phyloP scores from a whole-genome alignment of 2,113 vertebrate species.

The Lepisosteus osseus region DNA sequence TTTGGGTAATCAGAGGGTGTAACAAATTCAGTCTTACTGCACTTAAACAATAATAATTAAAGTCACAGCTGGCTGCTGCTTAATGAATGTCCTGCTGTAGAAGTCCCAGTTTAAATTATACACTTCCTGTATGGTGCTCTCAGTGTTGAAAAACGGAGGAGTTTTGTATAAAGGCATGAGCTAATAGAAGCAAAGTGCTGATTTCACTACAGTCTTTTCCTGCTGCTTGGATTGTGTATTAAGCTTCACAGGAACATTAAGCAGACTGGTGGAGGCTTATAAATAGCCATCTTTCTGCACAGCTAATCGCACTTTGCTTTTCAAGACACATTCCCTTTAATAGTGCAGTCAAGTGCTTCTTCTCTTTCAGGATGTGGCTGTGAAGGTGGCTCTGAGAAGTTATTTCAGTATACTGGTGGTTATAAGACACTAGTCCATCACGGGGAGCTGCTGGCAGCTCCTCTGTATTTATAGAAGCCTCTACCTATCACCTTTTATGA shows the following conservation, averaged over 20 bases:
- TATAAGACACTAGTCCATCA: too few species aligned
- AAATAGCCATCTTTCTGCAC: too few species aligned
- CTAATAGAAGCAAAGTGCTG: not conserved
- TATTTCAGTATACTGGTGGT: too few species aligned
- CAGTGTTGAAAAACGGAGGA: not conserved
- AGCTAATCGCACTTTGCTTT: too few species aligned
- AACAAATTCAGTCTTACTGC: not conserved
- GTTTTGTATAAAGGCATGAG: not conserved
- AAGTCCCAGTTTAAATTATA: not conserved
- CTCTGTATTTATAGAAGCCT: conserved; percentile 1
- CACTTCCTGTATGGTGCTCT: not conserved
- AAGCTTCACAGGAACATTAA: not conserved
- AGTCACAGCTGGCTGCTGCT: not conserved
- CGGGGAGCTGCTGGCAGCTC: too few species aligned
- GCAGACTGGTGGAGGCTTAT: too few species aligned
- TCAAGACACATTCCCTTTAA: too few species aligned
- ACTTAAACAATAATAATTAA: conserved; percentile 5
- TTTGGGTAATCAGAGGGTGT: not conserved
- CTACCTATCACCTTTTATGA: conserved; percentile 19
- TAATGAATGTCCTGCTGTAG: not conserved
- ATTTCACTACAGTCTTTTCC: not conserved
- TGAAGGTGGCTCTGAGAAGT: not conserved
- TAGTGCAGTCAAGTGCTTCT: not conserved
- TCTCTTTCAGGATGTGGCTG: not conserved
- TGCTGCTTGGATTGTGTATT: not conserved